phyloP scores from a whole-genome alignment of 2,888 invertebrate species.

The Pterostichus niger region DNA sequence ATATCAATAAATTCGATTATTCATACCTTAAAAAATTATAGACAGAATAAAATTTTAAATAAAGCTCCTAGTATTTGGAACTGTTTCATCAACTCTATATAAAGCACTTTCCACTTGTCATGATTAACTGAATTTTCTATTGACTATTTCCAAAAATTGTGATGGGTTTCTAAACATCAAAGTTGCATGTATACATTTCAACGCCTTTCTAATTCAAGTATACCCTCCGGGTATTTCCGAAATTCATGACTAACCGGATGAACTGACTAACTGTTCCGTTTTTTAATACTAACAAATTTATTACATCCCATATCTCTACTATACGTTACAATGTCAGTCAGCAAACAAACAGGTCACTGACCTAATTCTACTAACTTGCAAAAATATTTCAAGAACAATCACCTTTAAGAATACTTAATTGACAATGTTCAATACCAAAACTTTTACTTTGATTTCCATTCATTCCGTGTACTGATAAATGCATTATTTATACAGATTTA shows the following conservation, averaged over 20 bases:
- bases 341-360: constrained; percentile 31
- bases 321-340: constrained; percentile 46
- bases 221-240: constrained; percentile 33
- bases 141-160: background rate
- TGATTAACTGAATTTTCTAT: background rate
- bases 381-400: constrained; percentile 39
- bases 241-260: constrained; percentile 56
- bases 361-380: constrained; percentile 38
- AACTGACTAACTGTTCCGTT: constrained; percentile 58
- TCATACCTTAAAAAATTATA: no score
- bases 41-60: no score
- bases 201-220: constrained; percentile 28
- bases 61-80: no score
- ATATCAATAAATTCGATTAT: no score
- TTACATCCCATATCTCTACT: constrained; percentile 40
- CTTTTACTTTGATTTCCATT: background rate
- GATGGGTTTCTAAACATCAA: background rate
- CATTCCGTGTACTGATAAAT: background rate
- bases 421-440: background rate
- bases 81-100: no score
- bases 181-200: background rate
- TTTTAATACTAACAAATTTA: constrained; percentile 43
- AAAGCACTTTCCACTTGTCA: background rate
- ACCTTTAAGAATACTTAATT: constrained; percentile 17
- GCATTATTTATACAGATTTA: background rate